Evolutionary conservation across 2,797 vertebrate genomes (phyloP).

Genomic region (Lophotriccus pileatus): DNA sequence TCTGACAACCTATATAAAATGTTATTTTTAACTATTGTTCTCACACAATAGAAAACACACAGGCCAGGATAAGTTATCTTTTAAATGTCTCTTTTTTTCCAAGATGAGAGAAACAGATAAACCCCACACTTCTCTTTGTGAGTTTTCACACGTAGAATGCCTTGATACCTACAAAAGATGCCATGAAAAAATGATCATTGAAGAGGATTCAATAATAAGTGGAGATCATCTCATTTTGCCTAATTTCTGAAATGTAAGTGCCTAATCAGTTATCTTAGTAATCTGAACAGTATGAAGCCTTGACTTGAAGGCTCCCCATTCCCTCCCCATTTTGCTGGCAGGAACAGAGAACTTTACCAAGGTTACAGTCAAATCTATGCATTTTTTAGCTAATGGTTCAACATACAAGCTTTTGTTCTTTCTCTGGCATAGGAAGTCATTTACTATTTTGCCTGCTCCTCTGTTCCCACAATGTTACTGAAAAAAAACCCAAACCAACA

Average conservation of each 20-base stretch:
- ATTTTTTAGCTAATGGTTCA: neutral
- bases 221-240: neutral
- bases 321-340: neutral
- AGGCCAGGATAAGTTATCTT: neutral
- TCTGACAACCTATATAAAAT: neutral
- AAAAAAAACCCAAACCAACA: neutral
- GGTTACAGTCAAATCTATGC: neutral
- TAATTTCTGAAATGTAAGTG: neutral
- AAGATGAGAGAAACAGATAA: neutral
- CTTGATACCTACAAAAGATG: neutral
- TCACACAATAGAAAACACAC: neutral
- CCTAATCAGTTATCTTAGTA: neutral
- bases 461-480: neutral
- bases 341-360: neutral
- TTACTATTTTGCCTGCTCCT: neutral
- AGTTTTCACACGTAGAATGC: neutral
- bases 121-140: neutral
- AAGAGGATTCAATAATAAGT: neutral
- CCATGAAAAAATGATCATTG: neutral
- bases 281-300: neutral
- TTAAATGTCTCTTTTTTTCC: neutral
- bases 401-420: constrained; percentile 1
- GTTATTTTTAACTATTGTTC: neutral
- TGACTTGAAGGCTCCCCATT: neutral
- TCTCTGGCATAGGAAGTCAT: neutral